Base-by-base conservation (phyloP, 2,113 vertebrate species). In the Zosterops hypoxanthus region DNA sequence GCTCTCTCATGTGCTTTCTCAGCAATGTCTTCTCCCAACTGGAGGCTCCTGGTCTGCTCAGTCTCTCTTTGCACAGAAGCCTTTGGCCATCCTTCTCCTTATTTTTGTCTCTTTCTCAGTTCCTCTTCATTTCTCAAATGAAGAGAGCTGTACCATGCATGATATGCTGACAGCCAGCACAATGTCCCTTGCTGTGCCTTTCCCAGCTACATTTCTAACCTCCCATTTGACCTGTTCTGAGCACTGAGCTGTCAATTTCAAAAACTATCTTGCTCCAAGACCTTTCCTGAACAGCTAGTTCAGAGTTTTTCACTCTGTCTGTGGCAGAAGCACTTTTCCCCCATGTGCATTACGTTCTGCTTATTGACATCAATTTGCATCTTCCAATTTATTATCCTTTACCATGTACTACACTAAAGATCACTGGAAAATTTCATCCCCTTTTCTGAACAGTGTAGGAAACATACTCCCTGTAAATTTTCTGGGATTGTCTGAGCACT, bases 141-240 rank as follows among this genome's bases (percentile, higher is more conserved):
- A 50, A 34, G 71, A 83, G 19, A 41, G 8, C 22, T 8, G 10
- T 44, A 63, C 28, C 16, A 31, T 12, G 15, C 42, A 15, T 4
- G 3, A 2, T 24, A 21, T 0, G 1, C 23, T 65, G 82, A 42
- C 21, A 42, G 73, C 46, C 36, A 57, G 34, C 17, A 10, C 1
- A 3, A 18, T 12, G 20, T 63, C 22, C 28, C 33, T 57, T 57
- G 41, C 52, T 85, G 14, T 82, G 42, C 61, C 41, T 85, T 96
- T 75, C 61, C 56, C 29, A 28, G 11, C 39, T 78, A 24, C 28
- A 15, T 59, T 85, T 90, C 66, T 76, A 57, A 70, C 36, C 16
- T 82, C 29, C 41, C 5, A 2, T 63, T 66, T 70, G 44, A 57
- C 41, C 42, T 82, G 18, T 86, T 13, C 55, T 36, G 56, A 88